These are phyloP conservation scores for Apotomis betuletana DNA, from an alignment of 2,888 invertebrate species.

Conservation along the genomic window DNA sequence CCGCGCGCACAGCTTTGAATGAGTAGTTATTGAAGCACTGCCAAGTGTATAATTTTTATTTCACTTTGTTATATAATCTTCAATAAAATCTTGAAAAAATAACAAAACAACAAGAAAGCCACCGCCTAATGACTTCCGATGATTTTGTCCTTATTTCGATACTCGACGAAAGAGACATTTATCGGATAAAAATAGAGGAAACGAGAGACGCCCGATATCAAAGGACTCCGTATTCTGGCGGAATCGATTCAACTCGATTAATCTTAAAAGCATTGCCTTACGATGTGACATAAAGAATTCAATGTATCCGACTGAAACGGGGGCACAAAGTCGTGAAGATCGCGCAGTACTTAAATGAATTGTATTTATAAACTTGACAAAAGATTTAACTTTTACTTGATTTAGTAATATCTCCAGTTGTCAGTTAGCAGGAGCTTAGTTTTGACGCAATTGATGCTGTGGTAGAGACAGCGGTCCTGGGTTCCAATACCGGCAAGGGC, in stretches of 20 bases:
- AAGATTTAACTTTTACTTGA: neutral
- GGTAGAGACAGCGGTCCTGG: too few relatives aligned
- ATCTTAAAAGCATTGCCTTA: constrained; percentile 16
- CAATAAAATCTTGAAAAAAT: neutral
- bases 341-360: neutral
- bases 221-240: constrained; percentile 6
- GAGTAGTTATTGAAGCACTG: too few relatives aligned
- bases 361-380: neutral
- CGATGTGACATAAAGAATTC: neutral
- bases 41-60: too few relatives aligned
- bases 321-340: constrained; percentile 6
- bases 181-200: constrained; percentile 19
- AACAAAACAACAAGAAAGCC: constrained; percentile 1
- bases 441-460: too few relatives aligned
- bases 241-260: constrained; percentile 31
- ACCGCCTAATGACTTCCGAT: constrained; percentile 10
- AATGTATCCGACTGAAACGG: neutral
- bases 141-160: constrained; percentile 1
- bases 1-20: too few relatives aligned
- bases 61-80: too few relatives aligned
- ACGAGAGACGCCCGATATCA: constrained; percentile 7
- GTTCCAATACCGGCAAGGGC: too few relatives aligned
- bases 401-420: too few relatives aligned
- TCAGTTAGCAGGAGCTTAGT: too few relatives aligned
- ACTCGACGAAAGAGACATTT: neutral